Base-by-base conservation (phyloP, 1,140 invertebrate species). In the Drosophila kepulauana region DNA sequence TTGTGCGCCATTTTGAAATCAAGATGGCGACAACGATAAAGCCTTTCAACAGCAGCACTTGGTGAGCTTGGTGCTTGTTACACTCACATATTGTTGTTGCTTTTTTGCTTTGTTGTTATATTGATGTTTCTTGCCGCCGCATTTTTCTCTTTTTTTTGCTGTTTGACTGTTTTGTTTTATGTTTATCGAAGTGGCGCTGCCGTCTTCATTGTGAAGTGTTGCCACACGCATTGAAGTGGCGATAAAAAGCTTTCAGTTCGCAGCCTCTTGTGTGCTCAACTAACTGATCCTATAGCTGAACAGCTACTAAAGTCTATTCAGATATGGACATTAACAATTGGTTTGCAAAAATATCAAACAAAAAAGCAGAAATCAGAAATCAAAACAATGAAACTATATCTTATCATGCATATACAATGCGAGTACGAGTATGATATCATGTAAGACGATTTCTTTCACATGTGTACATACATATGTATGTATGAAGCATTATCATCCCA, bases 311-410 rank as follows among this genome's bases (percentile, higher is more conserved):
- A 59, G 20, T 33, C 41, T 16, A 16, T 5, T 51, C 20, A 41
- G 15, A 70, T 20, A 58, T 30, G 28, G 25, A 35, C 46, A 54
- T 68, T 73, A 68, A 16, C 57, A 69, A 69, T 74, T 49, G 57
- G 57, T 10, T 72, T 51, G 63, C 57, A 13, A 61, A n/a, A 70
- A 63, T 71, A 65, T 65, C 45, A 48, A 51, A 54, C 25, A 15
- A 11, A 38, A 16, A 33, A 52, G 11, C 61, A 43, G 30, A 62
- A 67, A 52, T 28, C 64, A 25, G 35, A 71, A 75, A 61, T 54
- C 41, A 63, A 81, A 86, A 70, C 69, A 77, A 52, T 65, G 63
- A 59, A 76, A 54, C 73, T 75, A 81, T 89, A 89, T 89, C 84
- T 89, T 81, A 87, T 87, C 84, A 69, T 63, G 48, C 52, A 56